Evolutionary conservation across 2,113 vertebrate species (phyloP).

Genomic region (Hucho hucho): DNA sequence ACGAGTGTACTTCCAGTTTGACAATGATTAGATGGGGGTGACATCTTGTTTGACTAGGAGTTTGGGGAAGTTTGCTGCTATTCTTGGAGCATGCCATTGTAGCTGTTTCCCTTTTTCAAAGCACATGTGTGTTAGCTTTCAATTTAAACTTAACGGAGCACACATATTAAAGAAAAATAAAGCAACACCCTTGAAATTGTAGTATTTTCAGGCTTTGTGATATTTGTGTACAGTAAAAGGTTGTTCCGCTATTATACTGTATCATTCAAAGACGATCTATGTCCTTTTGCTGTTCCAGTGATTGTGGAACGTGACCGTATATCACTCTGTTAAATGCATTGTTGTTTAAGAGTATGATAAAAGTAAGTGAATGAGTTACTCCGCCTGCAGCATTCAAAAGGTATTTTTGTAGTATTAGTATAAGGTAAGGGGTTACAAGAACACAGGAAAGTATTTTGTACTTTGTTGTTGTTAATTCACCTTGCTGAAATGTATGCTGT

Average conservation of each 20-base stretch:
- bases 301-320: conserved; percentile 77
- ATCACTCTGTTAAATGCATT: conserved; percentile 78
- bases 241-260: conserved; percentile 67
- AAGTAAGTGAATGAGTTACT: conserved; percentile 61
- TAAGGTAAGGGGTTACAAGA: conserved; percentile 66
- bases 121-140: conserved; percentile 14
- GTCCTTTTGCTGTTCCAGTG: conserved; percentile 78
- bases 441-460: conserved; percentile 76
- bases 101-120: conserved; percentile 6
- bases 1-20: conserved; percentile 8
- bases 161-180: conserved; percentile 12
- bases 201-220: conserved; percentile 53
- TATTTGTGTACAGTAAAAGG: conserved; percentile 62
- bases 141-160: conserved; percentile 1
- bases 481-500: conserved; percentile 71
- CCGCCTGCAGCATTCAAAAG: conserved; percentile 72
- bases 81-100: conserved; percentile 18
- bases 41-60: conserved; percentile 11
- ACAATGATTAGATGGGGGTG: neutral
- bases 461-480: conserved; percentile 73
- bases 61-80: conserved; percentile 19
- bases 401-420: conserved; percentile 79
- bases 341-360: conserved; percentile 71
- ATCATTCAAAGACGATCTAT: conserved; percentile 74
- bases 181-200: conserved; percentile 18